These are phyloP conservation scores for Athene cunicularia DNA, from an alignment of 2,113 vertebrate species.

Conservation along the genomic window DNA sequence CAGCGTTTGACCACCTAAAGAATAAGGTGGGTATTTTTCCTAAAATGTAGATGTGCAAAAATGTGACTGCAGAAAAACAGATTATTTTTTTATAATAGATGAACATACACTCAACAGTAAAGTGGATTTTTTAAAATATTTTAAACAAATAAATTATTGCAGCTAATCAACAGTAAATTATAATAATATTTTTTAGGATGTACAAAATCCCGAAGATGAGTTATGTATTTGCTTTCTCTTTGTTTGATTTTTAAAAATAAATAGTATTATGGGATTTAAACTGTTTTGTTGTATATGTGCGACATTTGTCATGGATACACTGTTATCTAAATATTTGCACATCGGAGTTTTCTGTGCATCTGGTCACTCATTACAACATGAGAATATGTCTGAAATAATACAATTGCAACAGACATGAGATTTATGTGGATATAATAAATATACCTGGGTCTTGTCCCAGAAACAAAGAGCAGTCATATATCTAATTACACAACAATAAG, in stretches of 20 bases:
- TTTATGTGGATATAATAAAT: background rate
- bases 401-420: background rate
- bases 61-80: background rate
- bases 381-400: background rate
- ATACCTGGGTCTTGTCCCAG: background rate
- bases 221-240: background rate
- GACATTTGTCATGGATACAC: background rate
- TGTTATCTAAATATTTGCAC: background rate
- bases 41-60: constrained; percentile 1
- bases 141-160: background rate
- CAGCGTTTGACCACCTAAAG: background rate
- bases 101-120: background rate
- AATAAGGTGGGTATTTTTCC: background rate
- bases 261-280: background rate
- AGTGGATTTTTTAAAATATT: background rate
- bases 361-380: background rate
- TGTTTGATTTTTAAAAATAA: background rate
- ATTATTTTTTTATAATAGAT: background rate
- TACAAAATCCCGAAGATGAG: background rate
- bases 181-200: background rate
- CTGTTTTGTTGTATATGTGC: background rate
- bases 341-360: background rate
- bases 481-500: background rate
- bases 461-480: background rate
- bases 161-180: background rate